Percentiles rank a stretch among this genome's conserved stretches.
Conservation (phyloP, 2,888 invertebrate genomes). For the Hirtodrosophila trivittata region DNA sequence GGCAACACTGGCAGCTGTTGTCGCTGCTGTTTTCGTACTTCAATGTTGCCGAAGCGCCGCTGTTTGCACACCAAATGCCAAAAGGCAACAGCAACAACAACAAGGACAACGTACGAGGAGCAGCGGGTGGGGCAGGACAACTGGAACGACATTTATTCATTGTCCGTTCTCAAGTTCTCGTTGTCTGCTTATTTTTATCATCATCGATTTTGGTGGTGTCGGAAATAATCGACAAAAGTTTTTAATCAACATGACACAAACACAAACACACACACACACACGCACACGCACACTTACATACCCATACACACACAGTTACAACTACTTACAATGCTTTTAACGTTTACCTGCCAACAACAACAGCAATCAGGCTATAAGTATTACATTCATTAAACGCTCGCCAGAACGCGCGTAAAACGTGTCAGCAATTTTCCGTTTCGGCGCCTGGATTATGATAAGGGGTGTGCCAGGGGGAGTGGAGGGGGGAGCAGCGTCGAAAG, state of each 20-base stretch:
- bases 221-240: slow-evolving; percentile 74
- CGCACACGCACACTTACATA: not conserved
- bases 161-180: slow-evolving; percentile 61
- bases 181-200: slow-evolving; percentile 78
- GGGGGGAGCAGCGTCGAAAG: slow-evolving; percentile 4
- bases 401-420: slow-evolving; percentile 25
- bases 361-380: slow-evolving; percentile 13
- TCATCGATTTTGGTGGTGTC: slow-evolving; percentile 57
- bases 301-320: not conserved
- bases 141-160: slow-evolving; percentile 43
- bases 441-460: slow-evolving; percentile 43
- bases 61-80: slow-evolving; percentile 59
- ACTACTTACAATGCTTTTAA: slow-evolving; percentile 14
- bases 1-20: slow-evolving; percentile 33
- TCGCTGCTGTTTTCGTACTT: slow-evolving; percentile 43
- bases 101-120: not conserved
- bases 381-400: slow-evolving; percentile 42
- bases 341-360: slow-evolving; percentile 25
- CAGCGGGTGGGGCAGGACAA: too few relatives aligned
- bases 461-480: too few relatives aligned
- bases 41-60: slow-evolving; percentile 45
- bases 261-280: slow-evolving; percentile 1
- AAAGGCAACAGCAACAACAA: slow-evolving; percentile 15
- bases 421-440: slow-evolving; percentile 47
- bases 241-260: slow-evolving; percentile 67